Base-by-base conservation (phyloP, 37 sponge, comb jelly and placozoan species). In the Haliclona indistincta region DNA sequence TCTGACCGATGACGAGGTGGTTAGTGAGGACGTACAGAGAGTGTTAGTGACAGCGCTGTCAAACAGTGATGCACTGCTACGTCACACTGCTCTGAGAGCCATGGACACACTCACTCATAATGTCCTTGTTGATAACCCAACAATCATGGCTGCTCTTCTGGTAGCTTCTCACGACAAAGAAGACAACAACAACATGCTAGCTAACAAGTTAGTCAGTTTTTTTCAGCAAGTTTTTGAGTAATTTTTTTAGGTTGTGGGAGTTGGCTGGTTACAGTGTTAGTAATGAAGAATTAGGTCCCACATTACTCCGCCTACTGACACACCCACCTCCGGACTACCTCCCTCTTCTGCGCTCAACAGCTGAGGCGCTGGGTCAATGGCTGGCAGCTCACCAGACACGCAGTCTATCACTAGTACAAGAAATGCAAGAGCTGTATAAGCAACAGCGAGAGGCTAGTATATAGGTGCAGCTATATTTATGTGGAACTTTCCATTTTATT, bases 181-280 rank as follows among this genome's bases (percentile, higher is more conserved):
- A 28, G 69, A 73, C 8, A 56, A 36, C 0, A 89, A 83, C 43
- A 83, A 75, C 26, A 61, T 29, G 0, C 39, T 78, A 23, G 89
- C 89, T 13, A 38, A 34, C 19, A 79, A 51, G 86, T 86, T 0
- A 39, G 83, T 74, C 4, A 22, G 3, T 28, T 1, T 53, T 28
- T 58, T 7, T 37, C 1, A 52, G 8, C 19, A 52, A 13, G 49
- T 13, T 47, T 47, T 47, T 47, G 49, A 13, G 49, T 47, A 47
- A 47, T 47, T 47, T 47, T 47, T 53, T 13, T 49, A 91, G 91
- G 40, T 71, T 91, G 43, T 91, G 91, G 91, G 66, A 78, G 33
- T 29, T 43, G 20, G 20, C 45, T 10, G 67, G 76, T 2, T 86
- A 55, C 45, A 32, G 37, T 26, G 35, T 47, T 1, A 64, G 80